A percentile compares a stretch with the other conserved stretches of the same genome.
Conservation (phyloP, 1,140 invertebrate species). For the Teleogryllus occipitalis region DNA sequence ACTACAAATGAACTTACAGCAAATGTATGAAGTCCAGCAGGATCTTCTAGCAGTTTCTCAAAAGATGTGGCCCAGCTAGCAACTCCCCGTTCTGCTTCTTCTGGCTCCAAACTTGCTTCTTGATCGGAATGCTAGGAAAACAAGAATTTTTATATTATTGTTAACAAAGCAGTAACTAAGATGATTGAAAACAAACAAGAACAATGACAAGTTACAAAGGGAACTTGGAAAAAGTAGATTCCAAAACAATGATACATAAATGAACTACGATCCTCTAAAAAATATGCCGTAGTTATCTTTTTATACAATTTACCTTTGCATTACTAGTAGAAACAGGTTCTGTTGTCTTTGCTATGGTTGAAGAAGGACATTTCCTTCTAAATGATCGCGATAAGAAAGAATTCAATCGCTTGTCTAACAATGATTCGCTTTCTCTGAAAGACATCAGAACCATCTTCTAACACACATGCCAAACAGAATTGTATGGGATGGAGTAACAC, state of each 20-base stretch:
- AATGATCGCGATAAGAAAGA: not conserved
- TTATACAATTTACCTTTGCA: not conserved
- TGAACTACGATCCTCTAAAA: not conserved
- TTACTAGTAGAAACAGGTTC: no score
- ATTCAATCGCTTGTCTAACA: not conserved
- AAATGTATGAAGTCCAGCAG: constrained; percentile 78
- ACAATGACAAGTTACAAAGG: not conserved
- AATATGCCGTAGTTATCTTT: not conserved
- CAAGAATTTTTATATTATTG: not conserved
- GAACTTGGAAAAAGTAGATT: no score
- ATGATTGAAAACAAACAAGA: not conserved
- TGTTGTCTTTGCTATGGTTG: not conserved
- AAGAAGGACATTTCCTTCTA: not conserved
- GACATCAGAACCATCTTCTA: not conserved
- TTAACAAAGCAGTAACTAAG: not conserved
- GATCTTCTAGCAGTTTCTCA: constrained; percentile 81
- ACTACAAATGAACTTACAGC: constrained; percentile 52
- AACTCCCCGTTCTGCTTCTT: constrained; percentile 36
- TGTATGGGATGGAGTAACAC: not conserved
- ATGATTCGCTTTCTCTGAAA: not conserved
- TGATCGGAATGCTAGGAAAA: constrained; percentile 10
- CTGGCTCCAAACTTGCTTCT: constrained; percentile 10
- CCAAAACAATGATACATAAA: not conserved
- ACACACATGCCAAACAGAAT: not conserved
- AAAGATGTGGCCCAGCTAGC: constrained; percentile 77